Conservation (phyloP, 2,888 invertebrate genomes). For the Orgyia antiqua region DNA sequence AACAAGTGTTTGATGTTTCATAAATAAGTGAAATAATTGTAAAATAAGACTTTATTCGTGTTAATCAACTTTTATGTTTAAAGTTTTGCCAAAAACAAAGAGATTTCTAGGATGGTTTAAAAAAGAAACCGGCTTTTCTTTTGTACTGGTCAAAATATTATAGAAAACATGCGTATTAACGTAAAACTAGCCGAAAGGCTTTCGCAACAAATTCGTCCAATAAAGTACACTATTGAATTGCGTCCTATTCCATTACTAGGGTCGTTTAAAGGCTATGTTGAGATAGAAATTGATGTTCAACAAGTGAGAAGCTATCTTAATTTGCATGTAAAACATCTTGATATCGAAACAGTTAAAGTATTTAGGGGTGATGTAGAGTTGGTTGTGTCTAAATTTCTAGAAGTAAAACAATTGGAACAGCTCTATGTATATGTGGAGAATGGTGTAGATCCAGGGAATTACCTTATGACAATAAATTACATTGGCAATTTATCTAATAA, state of each 20-base stretch:
- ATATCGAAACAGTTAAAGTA: constrained; percentile 61
- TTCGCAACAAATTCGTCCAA: constrained; percentile 45
- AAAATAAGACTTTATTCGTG: too few species aligned
- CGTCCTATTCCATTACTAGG: constrained; percentile 48
- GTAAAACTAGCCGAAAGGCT: constrained; percentile 46
- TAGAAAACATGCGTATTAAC: constrained; percentile 34
- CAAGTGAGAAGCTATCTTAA: constrained; percentile 60
- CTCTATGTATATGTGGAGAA: constrained; percentile 47
- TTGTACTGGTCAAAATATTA: constrained; percentile 8
- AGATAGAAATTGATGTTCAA: constrained; percentile 52
- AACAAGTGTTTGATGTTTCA: too few species aligned
- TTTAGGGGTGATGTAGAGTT: constrained; percentile 37
- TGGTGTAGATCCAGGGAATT: constrained; percentile 48
- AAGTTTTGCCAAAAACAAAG: too few species aligned
- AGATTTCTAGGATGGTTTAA: not conserved
- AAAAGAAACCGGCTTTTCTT: constrained; percentile 9
- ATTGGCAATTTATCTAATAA: constrained; percentile 80
- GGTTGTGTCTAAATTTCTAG: constrained; percentile 40
- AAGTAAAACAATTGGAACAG: constrained; percentile 52
- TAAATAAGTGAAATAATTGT: too few species aligned
- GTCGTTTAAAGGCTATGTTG: constrained; percentile 49
- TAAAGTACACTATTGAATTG: constrained; percentile 53
- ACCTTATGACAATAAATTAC: constrained; percentile 79
- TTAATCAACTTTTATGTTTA: too few species aligned
- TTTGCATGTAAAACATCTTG: constrained; percentile 78